A percentile compares a stretch with the other conserved stretches of the same genome.
phyloP scores from a whole-genome alignment of 1,140 invertebrate genomes.

The Helicoverpa armigera region DNA sequence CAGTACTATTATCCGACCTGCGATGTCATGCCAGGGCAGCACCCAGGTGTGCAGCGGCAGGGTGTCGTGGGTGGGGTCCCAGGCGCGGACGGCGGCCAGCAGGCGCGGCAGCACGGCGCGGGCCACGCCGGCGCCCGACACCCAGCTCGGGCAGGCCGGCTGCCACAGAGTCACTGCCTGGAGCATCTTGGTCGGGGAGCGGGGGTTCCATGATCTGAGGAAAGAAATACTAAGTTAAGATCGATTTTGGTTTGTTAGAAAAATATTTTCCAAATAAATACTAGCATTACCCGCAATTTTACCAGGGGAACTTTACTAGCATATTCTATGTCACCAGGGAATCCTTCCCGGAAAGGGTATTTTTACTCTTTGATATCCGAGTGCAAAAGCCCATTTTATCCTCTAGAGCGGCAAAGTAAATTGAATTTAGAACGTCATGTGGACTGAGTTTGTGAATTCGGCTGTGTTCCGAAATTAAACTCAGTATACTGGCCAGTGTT shows the following conservation, averaged over 20 bases:
- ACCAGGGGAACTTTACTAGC: no score
- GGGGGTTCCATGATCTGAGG: slow-evolving; percentile 90
- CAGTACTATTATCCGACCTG: slow-evolving; percentile 60
- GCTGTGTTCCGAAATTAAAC: no score
- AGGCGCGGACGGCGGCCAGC: slow-evolving; percentile 93
- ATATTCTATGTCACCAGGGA: no score
- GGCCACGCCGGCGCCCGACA: slow-evolving; percentile 93
- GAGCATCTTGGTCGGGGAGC: slow-evolving; percentile 92
- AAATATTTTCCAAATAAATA: no score
- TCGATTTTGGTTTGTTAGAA: neutral
- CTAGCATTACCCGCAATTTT: no score
- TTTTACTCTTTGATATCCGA: no score
- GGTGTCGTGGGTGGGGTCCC: slow-evolving; percentile 98
- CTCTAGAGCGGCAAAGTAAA: no score
- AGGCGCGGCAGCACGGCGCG: slow-evolving; percentile 94
- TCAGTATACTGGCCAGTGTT: no score
- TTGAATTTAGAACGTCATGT: neutral
- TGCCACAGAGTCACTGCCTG: slow-evolving; percentile 94
- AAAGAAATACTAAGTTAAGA: neutral
- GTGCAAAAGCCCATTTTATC: no score
- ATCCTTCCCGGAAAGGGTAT: no score
- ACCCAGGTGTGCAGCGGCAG: slow-evolving; percentile 98
- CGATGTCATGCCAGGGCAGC: slow-evolving; percentile 93
- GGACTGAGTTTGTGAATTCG: neutral
- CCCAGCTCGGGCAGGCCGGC: slow-evolving; percentile 93